Percentiles rank a stretch among this genome's conserved stretches.
phyloP scores from a whole-genome alignment of 2,797 vertebrate species.

The Serranus cabrilla region DNA sequence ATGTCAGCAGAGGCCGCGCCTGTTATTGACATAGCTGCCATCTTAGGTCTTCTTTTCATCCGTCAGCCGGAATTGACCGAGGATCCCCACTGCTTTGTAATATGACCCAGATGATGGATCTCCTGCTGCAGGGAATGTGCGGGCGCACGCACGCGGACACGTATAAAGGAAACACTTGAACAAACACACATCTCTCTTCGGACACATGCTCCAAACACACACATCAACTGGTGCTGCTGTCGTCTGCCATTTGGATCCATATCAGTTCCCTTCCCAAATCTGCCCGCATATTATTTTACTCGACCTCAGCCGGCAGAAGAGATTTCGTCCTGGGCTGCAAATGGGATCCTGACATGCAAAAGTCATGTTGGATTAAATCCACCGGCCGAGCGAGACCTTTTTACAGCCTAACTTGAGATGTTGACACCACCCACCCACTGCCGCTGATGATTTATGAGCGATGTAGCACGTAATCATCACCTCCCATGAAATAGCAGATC shows the following conservation, averaged over 20 bases:
- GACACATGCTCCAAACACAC: conserved; percentile 39
- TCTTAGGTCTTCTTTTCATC: conserved; percentile 77
- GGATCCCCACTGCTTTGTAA: conserved; percentile 80
- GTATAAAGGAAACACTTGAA: conserved; percentile 65
- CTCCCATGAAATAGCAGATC: conserved; percentile 46
- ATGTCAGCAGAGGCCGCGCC: conserved; percentile 72
- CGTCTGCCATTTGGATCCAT: conserved; percentile 75
- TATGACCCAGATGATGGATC: conserved; percentile 79
- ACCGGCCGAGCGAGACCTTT: conserved; percentile 31
- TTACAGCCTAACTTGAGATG: conserved; percentile 41
- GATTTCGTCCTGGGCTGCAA: conserved; percentile 55
- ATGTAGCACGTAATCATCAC: conserved; percentile 61
- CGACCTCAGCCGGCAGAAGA: conserved; percentile 62
- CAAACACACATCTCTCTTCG: conserved; percentile 55
- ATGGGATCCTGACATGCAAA: conserved; percentile 76
- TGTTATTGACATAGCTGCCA: conserved; percentile 84
- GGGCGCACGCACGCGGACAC: conserved; percentile 22
- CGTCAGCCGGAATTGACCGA: conserved; percentile 69
- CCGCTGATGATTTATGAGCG: conserved; percentile 66
- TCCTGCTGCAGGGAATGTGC: conserved; percentile 52
- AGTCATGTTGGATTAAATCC: conserved; percentile 70
- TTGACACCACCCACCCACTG: conserved; percentile 57
- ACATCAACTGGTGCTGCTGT: conserved; percentile 64
- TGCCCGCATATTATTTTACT: conserved; percentile 82
- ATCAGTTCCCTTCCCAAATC: conserved; percentile 71